phyloP scores from a whole-genome alignment of 2,888 invertebrate species.

The Clanis bilineata region DNA sequence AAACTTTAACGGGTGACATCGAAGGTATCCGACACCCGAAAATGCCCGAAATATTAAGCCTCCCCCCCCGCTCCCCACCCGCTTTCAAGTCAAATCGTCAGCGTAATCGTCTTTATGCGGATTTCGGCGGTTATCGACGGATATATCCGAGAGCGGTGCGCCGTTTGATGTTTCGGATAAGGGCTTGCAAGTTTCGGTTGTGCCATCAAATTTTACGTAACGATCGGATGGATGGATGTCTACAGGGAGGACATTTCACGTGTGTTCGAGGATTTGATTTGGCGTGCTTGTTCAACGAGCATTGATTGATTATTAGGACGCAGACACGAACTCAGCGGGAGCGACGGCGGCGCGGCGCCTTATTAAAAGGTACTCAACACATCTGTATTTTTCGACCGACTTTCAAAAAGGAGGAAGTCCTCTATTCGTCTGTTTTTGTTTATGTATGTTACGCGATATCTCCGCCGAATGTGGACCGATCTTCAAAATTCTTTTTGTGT shows the following conservation, averaged over 20 bases:
- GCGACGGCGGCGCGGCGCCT: too few species aligned
- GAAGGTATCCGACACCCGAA: neutral
- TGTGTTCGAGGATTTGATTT: neutral
- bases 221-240: neutral
- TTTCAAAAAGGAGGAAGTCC: too few species aligned
- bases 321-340: too few species aligned
- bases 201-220: neutral
- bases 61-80: neutral
- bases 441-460: too few species aligned
- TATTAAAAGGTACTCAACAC: too few species aligned
- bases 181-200: neutral
- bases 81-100: slow-evolving; percentile 8
- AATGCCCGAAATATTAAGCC: neutral
- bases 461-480: too few species aligned
- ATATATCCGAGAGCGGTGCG: slow-evolving; percentile 3
- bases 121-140: neutral
- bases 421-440: too few species aligned
- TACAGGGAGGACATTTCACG: too few species aligned
- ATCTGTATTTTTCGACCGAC: too few species aligned
- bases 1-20: neutral
- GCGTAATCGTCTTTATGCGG: slow-evolving; percentile 12
- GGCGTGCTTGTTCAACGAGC: neutral
- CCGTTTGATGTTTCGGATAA: slow-evolving; percentile 11
- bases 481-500: too few species aligned
- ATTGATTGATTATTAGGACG: neutral